Base-by-base conservation (phyloP, 2,113 vertebrate genomes). In the Centropus bengalensis region DNA sequence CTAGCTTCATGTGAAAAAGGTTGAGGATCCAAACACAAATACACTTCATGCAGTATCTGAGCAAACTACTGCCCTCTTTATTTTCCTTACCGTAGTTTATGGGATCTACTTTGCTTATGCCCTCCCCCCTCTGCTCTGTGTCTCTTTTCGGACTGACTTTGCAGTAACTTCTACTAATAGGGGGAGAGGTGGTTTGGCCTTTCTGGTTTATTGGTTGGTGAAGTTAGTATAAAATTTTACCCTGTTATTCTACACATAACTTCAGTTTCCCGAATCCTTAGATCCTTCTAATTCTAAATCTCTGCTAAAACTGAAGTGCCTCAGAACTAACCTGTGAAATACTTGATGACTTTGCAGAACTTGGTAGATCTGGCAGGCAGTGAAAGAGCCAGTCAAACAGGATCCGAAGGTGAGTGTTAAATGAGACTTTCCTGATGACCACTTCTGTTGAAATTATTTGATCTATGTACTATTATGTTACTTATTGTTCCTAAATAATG, bases 301-400 rank as follows among this genome's bases (percentile, higher is more conserved):
- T 49, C 47, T 49, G 47, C 47, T 68, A 30, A 86, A 78, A 42
- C 0, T 28, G 55, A 74, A 42, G n/a, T 79, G 19, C 17, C 22
- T 87, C 9, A 52, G 27, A 85, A 76, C 42, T 93, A 87, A 93
- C n/a, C 60, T 86, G 44, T 91, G 69, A 82, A 82, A 82, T 89
- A 42, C 67, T 77, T 73, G 12, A 77, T 87, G 32, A 58, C 85
- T 94, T 93, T 92, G 40, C 71, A 99, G 99, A 99, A 99, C 92
- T 97, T 99, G 95, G 99, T 99, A 47, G 99, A 99, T 97, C 97
- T 99, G 33, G 99, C 99, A 38, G 99, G 99, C 82, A 99, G 99
- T 90, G 99, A 99, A 94, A 97, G 99, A 96, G 98, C 99, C 12
- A 99, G 99, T 96, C 99, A 99, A 96, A 99, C 99, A 11, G 99